Conservation (phyloP, 2,113 vertebrate genomes). For the Ciconia maguari region DNA sequence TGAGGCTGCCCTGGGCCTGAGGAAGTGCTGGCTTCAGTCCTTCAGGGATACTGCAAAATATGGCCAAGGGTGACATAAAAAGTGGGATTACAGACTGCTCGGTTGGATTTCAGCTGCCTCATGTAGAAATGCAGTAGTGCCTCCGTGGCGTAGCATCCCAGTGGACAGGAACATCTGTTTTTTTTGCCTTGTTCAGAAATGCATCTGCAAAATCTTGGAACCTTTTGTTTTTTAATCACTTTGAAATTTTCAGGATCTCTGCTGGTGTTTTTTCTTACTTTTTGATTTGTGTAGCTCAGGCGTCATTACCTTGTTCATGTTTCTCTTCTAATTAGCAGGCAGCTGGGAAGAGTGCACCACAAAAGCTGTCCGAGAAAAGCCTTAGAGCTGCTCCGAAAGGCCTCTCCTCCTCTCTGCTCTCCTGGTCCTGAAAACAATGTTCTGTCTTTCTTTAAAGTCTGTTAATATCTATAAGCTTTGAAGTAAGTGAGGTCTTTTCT, state of each 20-base stretch:
- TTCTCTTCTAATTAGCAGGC: neutral
- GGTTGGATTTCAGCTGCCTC: neutral
- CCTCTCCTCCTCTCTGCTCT: neutral
- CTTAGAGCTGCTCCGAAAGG: neutral
- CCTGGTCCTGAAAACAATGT: neutral
- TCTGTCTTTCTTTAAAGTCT: neutral
- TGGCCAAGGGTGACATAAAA: accelerated
- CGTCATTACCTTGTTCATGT: neutral
- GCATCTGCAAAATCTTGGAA: neutral
- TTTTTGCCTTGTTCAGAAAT: neutral
- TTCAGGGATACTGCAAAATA: neutral
- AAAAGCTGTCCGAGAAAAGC: neutral
- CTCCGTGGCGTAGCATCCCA: neutral
- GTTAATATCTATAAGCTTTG: neutral
- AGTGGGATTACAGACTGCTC: neutral
- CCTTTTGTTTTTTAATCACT: neutral
- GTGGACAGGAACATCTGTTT: neutral
- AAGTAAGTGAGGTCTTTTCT: neutral
- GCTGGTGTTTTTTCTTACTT: neutral
- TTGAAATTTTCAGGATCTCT: neutral
- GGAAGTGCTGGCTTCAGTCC: neutral
- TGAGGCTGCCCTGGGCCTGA: neutral
- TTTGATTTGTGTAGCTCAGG: neutral
- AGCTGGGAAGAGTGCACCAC: neutral
- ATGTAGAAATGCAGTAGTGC: neutral